Evolutionary conservation across 2,797 vertebrate species (phyloP), one percentile per base, ranked within the genome.

Genomic region (Enteromius viviparus): DNA sequence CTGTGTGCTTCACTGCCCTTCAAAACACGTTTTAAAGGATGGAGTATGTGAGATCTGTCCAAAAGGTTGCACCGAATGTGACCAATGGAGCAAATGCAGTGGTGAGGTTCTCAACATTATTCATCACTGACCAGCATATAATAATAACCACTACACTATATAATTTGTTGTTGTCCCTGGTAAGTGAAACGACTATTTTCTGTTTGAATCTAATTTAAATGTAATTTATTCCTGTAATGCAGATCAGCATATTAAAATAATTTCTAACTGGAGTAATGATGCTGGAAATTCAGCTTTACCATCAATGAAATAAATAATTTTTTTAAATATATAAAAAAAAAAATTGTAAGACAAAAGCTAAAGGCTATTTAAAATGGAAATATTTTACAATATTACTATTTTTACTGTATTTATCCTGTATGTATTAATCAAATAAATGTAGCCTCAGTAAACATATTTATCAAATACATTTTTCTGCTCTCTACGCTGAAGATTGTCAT

Each of bases 11-110:
- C 60, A 85, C n/a, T 99, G 98, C 87, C 94, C 95, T 2, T 53
- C 90, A 1, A 94, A 90, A 1, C 91, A 95, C 72, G 95, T 96
- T 85, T 83, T 92, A 0, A 69, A 89, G 37, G 91, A 93, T 11
- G 93, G 92, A 21, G 84, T 91, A 76, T 99, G 98, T 82, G 90
- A 83, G 78, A 93, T 0, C 19, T 99, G 98, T 60, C 95, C 96
- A 4, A 69, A 86, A 49, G 90, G 86, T 89, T 99, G 98, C 82
- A 90, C 79, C 21, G 89, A 94, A 12, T 99, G 98, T 86, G 94
- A 92, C 85, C 87, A 93, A 6, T 85, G 92, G 1, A 88, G 92
- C 80, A 92, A 88, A 9, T 99, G 98, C 89, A 94, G 91, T 91
- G 96, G 97, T 99, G 92, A 92, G 93, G 21, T 26, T 58, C 15